These are phyloP conservation scores for Coronaproctus castanopsis DNA, from an alignment of 2,888 invertebrate species.

Conservation along the genomic window DNA sequence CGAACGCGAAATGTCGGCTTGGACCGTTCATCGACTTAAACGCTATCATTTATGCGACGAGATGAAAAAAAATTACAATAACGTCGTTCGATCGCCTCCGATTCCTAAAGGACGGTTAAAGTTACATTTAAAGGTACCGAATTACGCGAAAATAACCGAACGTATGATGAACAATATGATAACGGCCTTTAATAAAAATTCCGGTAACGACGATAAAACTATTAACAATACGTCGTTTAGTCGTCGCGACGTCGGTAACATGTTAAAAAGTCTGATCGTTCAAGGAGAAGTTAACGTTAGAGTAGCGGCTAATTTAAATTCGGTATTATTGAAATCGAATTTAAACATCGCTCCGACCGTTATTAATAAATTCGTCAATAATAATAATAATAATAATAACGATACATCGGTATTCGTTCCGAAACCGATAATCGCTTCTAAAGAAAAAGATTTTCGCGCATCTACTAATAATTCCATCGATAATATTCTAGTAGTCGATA, in stretches of 20 bases:
- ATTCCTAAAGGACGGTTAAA: constrained; percentile 45
- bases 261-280: neutral
- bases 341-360: no score
- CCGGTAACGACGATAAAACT: neutral
- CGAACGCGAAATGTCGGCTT: constrained; percentile 51
- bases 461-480: no score
- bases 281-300: neutral
- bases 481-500: no score
- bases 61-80: constrained; percentile 45
- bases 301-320: no score
- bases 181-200: neutral
- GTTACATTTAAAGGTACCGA: constrained; percentile 32
- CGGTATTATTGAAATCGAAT: no score
- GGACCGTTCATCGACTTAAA: constrained; percentile 60
- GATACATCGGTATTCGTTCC: no score
- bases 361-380: no score
- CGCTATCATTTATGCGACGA: constrained; percentile 29
- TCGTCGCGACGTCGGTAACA: neutral
- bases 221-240: neutral
- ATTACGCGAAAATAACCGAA: constrained; percentile 8
- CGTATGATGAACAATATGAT: neutral
- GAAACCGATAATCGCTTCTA: neutral
- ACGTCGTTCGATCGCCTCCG: constrained; percentile 37
- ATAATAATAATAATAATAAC: no score
- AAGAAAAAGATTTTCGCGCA: no score